These are phyloP conservation scores for Drosophila chauvacae DNA, from an alignment of 1,140 invertebrate species.

Conservation along the genomic window DNA sequence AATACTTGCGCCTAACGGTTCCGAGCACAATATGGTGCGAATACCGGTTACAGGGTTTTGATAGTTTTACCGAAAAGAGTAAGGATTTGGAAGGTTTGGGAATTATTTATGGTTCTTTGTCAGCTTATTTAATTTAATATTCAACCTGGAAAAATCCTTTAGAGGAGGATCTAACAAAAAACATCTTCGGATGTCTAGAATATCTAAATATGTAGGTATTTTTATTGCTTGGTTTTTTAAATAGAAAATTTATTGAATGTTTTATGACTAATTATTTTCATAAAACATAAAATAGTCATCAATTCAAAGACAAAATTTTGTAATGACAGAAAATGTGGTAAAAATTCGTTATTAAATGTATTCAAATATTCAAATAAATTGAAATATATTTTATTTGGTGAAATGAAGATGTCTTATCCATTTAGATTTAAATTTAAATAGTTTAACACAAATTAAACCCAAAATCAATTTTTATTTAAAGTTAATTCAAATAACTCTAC, in stretches of 20 bases:
- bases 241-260: neutral
- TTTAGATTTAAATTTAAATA: neutral
- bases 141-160: no score
- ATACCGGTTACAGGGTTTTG: conserved; percentile 32
- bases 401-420: no score
- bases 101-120: neutral
- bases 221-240: neutral
- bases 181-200: neutral
- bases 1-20: conserved; percentile 52
- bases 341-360: neutral
- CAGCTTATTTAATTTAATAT: no score
- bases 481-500: neutral
- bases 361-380: no score
- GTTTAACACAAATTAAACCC: neutral
- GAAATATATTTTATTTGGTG: neutral
- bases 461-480: neutral
- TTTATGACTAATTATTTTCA: neutral
- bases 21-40: conserved; percentile 32
- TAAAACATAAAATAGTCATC: neutral
- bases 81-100: neutral
- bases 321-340: neutral
- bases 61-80: conserved; percentile 12
- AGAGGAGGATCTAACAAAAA: no score
- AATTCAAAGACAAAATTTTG: neutral
- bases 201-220: neutral